These are phyloP conservation scores for Gallinago nigripennis DNA, from an alignment of 2,797 vertebrate species.

Conservation along the genomic window DNA sequence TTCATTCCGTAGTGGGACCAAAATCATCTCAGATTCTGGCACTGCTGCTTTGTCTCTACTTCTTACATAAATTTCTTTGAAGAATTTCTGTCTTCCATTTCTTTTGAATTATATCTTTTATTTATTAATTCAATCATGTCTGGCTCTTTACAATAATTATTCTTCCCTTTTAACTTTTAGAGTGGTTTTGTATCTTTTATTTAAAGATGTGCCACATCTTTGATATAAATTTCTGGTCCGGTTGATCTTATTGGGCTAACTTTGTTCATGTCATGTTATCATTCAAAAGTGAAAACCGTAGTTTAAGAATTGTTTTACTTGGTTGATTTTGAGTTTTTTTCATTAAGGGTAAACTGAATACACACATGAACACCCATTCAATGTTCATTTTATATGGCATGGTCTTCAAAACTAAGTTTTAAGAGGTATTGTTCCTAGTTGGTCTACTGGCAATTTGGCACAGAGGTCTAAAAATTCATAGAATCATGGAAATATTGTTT, in stretches of 20 bases:
- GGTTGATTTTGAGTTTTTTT: neutral
- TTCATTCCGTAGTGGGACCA: neutral
- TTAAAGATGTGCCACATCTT: neutral
- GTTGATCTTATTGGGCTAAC: neutral
- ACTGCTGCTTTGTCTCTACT: neutral
- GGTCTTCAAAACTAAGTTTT: neutral
- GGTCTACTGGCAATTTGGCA: neutral
- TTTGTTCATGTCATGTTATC: neutral
- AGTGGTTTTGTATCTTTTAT: neutral
- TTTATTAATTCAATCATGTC: neutral
- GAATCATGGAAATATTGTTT: neutral
- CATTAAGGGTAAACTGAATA: neutral
- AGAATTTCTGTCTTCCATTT: neutral
- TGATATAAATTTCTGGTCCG: neutral
- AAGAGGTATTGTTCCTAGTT: neutral
- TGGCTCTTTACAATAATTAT: neutral
- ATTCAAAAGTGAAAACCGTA: neutral
- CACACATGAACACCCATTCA: neutral
- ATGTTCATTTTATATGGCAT: neutral
- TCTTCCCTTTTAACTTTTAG: neutral
- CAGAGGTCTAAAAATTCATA: neutral
- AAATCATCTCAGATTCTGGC: neutral
- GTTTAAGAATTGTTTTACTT: neutral
- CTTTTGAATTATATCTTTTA: neutral
- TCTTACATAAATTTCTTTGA: neutral